A percentile compares a stretch with the other conserved stretches of the same genome.
phyloP scores from a whole-genome alignment of 1,140 invertebrate species.

The Brachionus asplanchnoidis region DNA sequence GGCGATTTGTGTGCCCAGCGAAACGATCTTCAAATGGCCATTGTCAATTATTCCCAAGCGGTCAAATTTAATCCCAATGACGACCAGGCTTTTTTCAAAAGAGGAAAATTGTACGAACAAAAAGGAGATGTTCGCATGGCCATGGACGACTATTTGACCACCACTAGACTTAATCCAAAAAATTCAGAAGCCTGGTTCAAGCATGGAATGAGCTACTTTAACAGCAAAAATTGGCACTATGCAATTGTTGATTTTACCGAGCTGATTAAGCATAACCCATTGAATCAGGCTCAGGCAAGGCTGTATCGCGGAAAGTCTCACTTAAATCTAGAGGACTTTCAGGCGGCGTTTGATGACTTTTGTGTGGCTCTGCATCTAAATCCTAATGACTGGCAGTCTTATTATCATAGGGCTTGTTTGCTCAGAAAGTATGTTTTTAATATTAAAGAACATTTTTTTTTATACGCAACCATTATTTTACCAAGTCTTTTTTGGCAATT shows the following conservation, averaged over 20 bases:
- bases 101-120: conserved; percentile 55
- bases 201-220: conserved; percentile 55
- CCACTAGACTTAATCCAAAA: conserved; percentile 50
- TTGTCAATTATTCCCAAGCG: conserved; percentile 54
- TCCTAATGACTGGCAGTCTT: conserved; percentile 43
- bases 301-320: conserved; percentile 50
- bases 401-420: conserved; percentile 44
- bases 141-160: conserved; percentile 52
- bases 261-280: conserved; percentile 51
- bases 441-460: background rate
- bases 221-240: conserved; percentile 52
- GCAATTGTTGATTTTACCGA: conserved; percentile 55
- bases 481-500: background rate
- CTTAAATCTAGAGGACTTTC: conserved; percentile 50
- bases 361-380: conserved; percentile 46
- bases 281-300: conserved; percentile 48
- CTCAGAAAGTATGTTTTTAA: conserved; percentile 41
- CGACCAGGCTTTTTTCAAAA: conserved; percentile 53
- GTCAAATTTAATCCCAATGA: conserved; percentile 53
- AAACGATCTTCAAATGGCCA: conserved; percentile 52
- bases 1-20: conserved; percentile 51
- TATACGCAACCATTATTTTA: background rate
- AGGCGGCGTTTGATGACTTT: conserved; percentile 51
- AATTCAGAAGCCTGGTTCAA: conserved; percentile 55
- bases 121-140: conserved; percentile 52